Evolutionary conservation across 1,140 invertebrate species (phyloP).

Genomic region (Drosophila sp.): DNA sequence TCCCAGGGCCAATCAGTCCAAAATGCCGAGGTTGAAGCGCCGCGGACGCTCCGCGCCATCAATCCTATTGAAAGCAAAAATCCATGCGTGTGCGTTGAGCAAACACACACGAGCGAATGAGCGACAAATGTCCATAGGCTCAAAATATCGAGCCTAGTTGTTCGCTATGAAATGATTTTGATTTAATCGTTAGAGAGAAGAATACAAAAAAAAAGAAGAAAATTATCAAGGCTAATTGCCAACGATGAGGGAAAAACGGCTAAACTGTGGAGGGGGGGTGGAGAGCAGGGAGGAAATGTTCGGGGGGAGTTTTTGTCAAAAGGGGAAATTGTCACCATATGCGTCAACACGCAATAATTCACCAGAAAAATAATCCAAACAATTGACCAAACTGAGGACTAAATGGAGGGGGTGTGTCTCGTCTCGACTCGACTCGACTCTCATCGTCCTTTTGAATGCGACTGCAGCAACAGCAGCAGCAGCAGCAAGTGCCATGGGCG

Average conservation of each 20-base stretch:
- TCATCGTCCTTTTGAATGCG: slow-evolving; percentile 31
- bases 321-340: slow-evolving; percentile 83
- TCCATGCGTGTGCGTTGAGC: slow-evolving; percentile 71
- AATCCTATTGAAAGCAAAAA: slow-evolving; percentile 65
- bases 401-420: slow-evolving; percentile 73
- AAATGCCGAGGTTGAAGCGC: slow-evolving; percentile 15
- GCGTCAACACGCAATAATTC: slow-evolving; percentile 83
- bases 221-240: slow-evolving; percentile 78
- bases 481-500: slow-evolving; percentile 53
- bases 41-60: slow-evolving; percentile 48
- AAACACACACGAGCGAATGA: slow-evolving; percentile 50
- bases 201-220: slow-evolving; percentile 46
- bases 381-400: slow-evolving; percentile 77
- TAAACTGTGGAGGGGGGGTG: slow-evolving; percentile 13
- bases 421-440: slow-evolving; percentile 5
- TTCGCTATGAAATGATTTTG: slow-evolving; percentile 66
- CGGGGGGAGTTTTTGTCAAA: slow-evolving; percentile 31
- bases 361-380: slow-evolving; percentile 83
- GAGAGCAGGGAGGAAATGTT: slow-evolving; percentile 2
- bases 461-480: slow-evolving; percentile 46
- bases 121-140: slow-evolving; percentile 2
- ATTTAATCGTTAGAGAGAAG: slow-evolving; percentile 80
- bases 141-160: slow-evolving; percentile 12
- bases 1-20: slow-evolving; percentile 63
- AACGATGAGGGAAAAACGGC: slow-evolving; percentile 34